A percentile compares a stretch with the other conserved stretches of the same genome.
Evolutionary conservation across 1,140 invertebrate species (phyloP).

Genomic region (Formica selysi): DNA sequence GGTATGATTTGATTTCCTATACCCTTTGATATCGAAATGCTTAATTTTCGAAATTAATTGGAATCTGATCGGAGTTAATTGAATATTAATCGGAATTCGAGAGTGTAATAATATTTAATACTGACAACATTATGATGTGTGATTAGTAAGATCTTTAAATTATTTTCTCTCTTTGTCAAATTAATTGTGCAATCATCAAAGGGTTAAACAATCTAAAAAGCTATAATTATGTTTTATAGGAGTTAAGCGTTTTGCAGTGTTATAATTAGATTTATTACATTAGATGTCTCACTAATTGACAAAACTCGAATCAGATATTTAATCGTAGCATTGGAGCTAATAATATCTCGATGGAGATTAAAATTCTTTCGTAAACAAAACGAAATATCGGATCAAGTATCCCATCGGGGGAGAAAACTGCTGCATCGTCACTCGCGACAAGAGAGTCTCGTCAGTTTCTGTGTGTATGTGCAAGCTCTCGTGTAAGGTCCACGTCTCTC

Average conservation of each 20-base stretch:
- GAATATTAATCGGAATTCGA: slow-evolving; percentile 34
- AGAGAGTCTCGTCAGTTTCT: slow-evolving; percentile 60
- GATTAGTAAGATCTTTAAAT: slow-evolving; percentile 13
- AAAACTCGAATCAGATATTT: not conserved
- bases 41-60: slow-evolving; percentile 25
- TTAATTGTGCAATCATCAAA: not conserved
- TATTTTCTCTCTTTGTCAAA: not conserved
- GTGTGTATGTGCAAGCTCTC: slow-evolving; percentile 18
- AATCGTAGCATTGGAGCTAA: not conserved
- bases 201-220: slow-evolving; percentile 17
- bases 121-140: not conserved
- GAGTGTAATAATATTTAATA: not conserved
- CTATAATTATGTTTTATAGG: not conserved
- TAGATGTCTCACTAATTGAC: not conserved
- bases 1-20: not conserved
- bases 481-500: slow-evolving; percentile 51
- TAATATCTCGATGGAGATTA: not conserved
- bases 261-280: not conserved
- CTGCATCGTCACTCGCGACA: slow-evolving; percentile 58
- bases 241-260: not conserved
- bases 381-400: not conserved
- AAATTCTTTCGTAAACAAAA: not conserved
- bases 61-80: slow-evolving; percentile 22
- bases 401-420: slow-evolving; percentile 42
- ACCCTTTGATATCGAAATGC: not conserved